Base-by-base conservation (phyloP, 1,140 invertebrate species). In the Drosophila kikkawai region DNA sequence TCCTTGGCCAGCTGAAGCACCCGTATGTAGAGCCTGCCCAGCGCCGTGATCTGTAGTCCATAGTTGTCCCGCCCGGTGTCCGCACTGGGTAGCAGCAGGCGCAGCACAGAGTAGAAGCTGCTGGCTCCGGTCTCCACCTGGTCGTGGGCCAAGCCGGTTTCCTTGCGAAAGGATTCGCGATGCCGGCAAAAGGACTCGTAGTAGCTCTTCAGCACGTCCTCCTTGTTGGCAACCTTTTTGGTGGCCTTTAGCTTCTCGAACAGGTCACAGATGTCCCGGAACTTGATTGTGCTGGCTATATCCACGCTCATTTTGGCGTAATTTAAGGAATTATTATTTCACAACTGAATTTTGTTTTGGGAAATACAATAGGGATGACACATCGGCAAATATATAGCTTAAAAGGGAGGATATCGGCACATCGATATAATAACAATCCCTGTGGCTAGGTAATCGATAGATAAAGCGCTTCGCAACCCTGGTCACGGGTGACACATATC, bases 71-170 rank as follows among this genome's bases (percentile, higher is more conserved):
- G 93, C 50, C 95, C 93, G 65, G 94, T 94, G 77, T 97, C 97
- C 12, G 95, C 91, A 44, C 94, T 92, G 8, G 97, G 96, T 7
- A 98, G 79, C 9, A 98, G 90, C 15, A 97, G 93, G 74, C 97
- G 93, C 68, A 98, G 91, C 8, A 96, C 93, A 26, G 95, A 94
- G 93, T 95, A 97, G 56, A 97, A 94, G 56, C 95, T 96, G 47
- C 92, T 91, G 41, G 93, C 81, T 90, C 91, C 81, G 29, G 76
- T 73, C 70, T 84, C 91, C 6, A 34, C 34, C 1, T 47, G 26
- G 19, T 79, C 60, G 0, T 36, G 22, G 15, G 45, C n/a, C 7
- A 80, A 9, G 36, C 51, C 56, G 8, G 57, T 32, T 39, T 74
- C 51, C 36, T 69, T 45, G 7, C 85, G 82, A 45, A 87, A 92